Evolutionary conservation across 2,888 invertebrate genomes (phyloP), one percentile per base, ranked within the genome.

Genomic region (Nebria salina): DNA sequence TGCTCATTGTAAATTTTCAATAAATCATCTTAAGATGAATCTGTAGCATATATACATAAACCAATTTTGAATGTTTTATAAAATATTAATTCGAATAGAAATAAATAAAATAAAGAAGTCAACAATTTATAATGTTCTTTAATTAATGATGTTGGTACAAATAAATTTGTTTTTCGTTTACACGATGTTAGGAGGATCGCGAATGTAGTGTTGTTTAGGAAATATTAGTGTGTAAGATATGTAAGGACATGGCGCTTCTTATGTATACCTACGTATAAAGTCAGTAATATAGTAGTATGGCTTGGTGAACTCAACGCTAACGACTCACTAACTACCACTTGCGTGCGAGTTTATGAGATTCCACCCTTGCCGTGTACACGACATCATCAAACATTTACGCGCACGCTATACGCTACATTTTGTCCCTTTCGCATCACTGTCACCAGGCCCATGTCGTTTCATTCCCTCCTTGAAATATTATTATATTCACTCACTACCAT

Each of bases 311-410:
- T 54, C 54, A 54, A 68, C 41, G n/a, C 72, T 72, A 73, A 73
- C 43, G 73, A 73, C 73, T 73, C 73, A 42, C 73, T 73, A 42
- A 73, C 73, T 73, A 43, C 73, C 73, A 73, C 42, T 73, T 73
- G 73, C 43, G 73, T 73, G 73, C 15, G 43, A 34, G 7, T 73
- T 73, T 73, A 73, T 41, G 42, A 73, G 41, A 43, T 34, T 15
- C 70, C 70, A 70, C 20, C 70, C 70, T 70, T 8, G 11, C 20
- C 34, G 25, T 70, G 70, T 70, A 25, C 70, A 70, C 11, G 70
- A 70, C 26, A 70, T 70, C 70, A 70, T 70, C 70, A 70, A 70
- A 70, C 70, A 70, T 20, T 70, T 70, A 70, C 70, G 70, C 11
- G 70, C 70, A 54, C 54, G 3, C 54, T 54, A 54, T 54, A 54